These are phyloP conservation scores for Omphaloscelis lunosa DNA, from an alignment of 2,888 invertebrate species.

Conservation along the genomic window DNA sequence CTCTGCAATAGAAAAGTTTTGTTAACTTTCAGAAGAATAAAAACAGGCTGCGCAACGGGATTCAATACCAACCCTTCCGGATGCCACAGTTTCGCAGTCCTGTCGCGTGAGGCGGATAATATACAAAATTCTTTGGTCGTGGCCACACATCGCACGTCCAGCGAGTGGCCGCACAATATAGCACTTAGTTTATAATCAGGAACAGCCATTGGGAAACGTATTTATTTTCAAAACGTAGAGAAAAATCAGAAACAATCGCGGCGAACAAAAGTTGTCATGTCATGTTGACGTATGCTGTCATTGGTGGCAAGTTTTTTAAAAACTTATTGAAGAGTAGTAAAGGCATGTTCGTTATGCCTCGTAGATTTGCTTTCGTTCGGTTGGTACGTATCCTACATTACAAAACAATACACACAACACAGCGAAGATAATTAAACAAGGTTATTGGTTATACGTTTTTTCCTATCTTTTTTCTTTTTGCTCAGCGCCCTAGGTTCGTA, in stretches of 20 bases:
- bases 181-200: constrained; percentile 95
- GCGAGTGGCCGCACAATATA: constrained; percentile 94
- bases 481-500: too few species aligned
- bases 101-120: constrained; percentile 97
- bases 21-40: constrained; percentile 31
- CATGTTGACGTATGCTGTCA: constrained; percentile 73
- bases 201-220: constrained; percentile 82
- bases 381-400: background rate
- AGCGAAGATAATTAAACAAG: background rate
- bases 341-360: background rate
- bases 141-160: constrained; percentile 95
- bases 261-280: constrained; percentile 82
- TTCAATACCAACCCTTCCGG: constrained; percentile 92
- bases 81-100: constrained; percentile 96
- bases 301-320: background rate
- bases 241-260: constrained; percentile 74
- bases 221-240: constrained; percentile 67
- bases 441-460: too few species aligned
- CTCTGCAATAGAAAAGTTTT: constrained; percentile 79
- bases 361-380: background rate
- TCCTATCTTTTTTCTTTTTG: too few species aligned
- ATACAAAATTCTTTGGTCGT: constrained; percentile 93
- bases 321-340: constrained; percentile 14
- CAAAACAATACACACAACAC: too few species aligned
- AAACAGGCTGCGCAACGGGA: constrained; percentile 24